Base-by-base conservation (phyloP, 2,797 vertebrate species). In the Cyprinodon diabolis region DNA sequence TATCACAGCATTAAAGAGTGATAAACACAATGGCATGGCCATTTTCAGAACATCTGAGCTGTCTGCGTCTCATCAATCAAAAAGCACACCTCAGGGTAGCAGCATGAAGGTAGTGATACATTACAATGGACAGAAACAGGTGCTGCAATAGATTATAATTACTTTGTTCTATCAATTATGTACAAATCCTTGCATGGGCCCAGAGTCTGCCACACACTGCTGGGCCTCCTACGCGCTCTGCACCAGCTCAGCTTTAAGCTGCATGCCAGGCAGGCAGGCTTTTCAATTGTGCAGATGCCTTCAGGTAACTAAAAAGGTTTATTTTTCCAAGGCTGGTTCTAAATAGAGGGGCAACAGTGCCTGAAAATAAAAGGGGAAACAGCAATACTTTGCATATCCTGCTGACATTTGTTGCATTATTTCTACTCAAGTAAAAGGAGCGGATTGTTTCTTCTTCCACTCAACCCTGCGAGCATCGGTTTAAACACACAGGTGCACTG, bases 141-240 rank as follows among this genome's bases (percentile, higher is more conserved):
- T 95, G 95, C 90, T 88, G 63, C 80, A 79, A 75, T 91, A 89
- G 87, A 90, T 90, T 89, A 84, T 94, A 94, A 95, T 95, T 92
- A 95, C 92, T 91, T 92, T 91, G 81, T 91, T 93, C 93, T 91
- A 94, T 94, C 92, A 95, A 94, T 95, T 94, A 95, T 94, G 92
- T 87, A 88, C 77, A 88, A 84, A 91, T 81, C 84, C 84, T 79
- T 86, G 84, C 86, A 90, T 88, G 83, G 40, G 88, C 90, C 90
- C 17, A 84, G 85, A 87, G 93, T 92, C 79, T 80, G 78, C 71
- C 79, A 83, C 87, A 83, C 88, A 81, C 85, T 78, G 72, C 80
- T 87, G 84, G 76, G 80, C 85, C 82, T 83, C 85, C 85, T 81
- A 78, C 85, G 83, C 72, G 76, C 76, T 52, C 77, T 78, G 71